phyloP scores from a whole-genome alignment of 2,113 vertebrate genomes.

The Microcebus ravelobensis region DNA sequence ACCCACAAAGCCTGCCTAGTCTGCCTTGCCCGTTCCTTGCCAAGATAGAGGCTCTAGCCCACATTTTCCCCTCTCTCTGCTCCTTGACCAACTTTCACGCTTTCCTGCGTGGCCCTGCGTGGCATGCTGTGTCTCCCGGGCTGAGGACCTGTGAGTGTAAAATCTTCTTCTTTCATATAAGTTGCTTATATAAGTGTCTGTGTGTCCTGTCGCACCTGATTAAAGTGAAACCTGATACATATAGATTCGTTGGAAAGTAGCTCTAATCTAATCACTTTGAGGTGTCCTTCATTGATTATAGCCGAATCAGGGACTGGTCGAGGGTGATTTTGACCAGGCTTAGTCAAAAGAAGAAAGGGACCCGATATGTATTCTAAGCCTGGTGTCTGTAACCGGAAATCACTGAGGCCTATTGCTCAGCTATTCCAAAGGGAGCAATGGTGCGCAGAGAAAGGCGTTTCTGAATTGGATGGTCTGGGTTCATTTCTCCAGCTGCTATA shows the following conservation, averaged over 20 bases:
- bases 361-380: not conserved
- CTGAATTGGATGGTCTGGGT: not conserved
- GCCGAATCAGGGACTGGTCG: not conserved
- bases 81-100: not conserved
- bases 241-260: not conserved
- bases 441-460: not conserved
- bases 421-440: not conserved
- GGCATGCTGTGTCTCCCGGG: fast-evolving
- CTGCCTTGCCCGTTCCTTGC: not conserved
- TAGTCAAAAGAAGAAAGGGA: not conserved
- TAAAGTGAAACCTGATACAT: not conserved
- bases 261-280: not conserved
- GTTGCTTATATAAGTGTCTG: not conserved
- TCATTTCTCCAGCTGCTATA: not conserved
- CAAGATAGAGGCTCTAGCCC: too few species aligned
- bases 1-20: not conserved
- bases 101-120: not conserved
- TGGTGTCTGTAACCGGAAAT: not conserved
- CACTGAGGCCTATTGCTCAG: not conserved
- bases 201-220: not conserved
- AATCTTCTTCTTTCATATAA: not conserved
- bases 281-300: not conserved
- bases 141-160: not conserved
- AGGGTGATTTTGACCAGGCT: not conserved
- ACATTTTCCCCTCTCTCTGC: fast-evolving